phyloP scores from a whole-genome alignment of 2,797 vertebrate genomes.

The Staurois parvus region DNA sequence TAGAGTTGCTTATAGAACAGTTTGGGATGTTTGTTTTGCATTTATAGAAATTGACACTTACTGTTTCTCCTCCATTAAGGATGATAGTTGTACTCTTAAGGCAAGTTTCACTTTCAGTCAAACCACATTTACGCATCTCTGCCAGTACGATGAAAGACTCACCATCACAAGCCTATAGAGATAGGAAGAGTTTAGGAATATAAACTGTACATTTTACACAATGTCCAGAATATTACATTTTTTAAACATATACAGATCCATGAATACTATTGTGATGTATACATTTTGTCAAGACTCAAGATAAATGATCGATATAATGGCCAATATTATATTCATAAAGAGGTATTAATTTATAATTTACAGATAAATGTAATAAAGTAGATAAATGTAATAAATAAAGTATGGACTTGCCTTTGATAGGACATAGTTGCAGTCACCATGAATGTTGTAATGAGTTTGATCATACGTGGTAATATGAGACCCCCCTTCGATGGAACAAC shows the following conservation, averaged over 20 bases:
- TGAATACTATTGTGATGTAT: too few relatives aligned
- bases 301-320: too few relatives aligned
- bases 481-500: constrained; percentile 78
- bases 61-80: constrained; percentile 69
- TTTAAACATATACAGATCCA: too few relatives aligned
- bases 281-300: too few relatives aligned
- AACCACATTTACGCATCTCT: constrained; percentile 77
- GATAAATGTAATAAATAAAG: background rate
- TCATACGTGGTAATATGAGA: constrained; percentile 80
- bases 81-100: constrained; percentile 74
- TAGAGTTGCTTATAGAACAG: too few relatives aligned
- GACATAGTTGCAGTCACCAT: constrained; percentile 79
- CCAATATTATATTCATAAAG: too few relatives aligned
- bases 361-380: background rate
- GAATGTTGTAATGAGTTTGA: constrained; percentile 75
- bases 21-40: too few relatives aligned
- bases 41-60: constrained; percentile 65
- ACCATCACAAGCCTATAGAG: constrained; percentile 71
- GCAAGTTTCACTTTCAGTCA: constrained; percentile 78
- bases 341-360: background rate
- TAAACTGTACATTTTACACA: too few relatives aligned
- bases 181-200: background rate
- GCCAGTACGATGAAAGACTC: constrained; percentile 73
- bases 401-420: constrained; percentile 75
- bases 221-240: too few relatives aligned